Evolutionary conservation across 2,888 invertebrate species (phyloP).

Genomic region (Tridacna crocea): DNA sequence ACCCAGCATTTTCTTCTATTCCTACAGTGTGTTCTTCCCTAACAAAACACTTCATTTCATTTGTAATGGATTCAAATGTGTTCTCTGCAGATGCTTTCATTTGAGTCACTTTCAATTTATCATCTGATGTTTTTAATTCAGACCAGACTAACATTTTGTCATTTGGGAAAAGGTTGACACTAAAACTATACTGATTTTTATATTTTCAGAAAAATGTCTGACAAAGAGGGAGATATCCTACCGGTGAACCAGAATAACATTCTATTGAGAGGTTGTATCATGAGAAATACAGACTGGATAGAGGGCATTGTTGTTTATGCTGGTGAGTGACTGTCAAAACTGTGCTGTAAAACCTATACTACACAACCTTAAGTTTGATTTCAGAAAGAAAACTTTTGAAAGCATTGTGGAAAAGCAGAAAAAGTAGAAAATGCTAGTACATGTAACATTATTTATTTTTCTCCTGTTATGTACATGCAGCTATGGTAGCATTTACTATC

Average conservation of each 20-base stretch:
- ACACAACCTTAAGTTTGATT: too few relatives aligned
- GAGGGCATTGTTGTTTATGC: slow-evolving; percentile 99
- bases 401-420: neutral
- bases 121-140: too few relatives aligned
- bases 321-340: slow-evolving; percentile 85
- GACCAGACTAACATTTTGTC: too few relatives aligned
- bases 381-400: neutral
- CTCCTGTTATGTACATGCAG: too few relatives aligned
- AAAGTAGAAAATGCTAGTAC: neutral
- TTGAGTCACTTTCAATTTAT: too few relatives aligned
- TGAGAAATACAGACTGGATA: slow-evolving; percentile 98
- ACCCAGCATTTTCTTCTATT: too few relatives aligned
- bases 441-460: too few relatives aligned
- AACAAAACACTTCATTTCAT: too few relatives aligned
- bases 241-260: slow-evolving; percentile 91
- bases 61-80: too few relatives aligned
- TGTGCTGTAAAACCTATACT: neutral
- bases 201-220: slow-evolving; percentile 59
- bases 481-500: too few relatives aligned
- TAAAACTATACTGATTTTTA: neutral
- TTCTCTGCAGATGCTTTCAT: too few relatives aligned
- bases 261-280: slow-evolving; percentile 94
- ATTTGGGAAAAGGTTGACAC: neutral
- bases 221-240: slow-evolving; percentile 86
- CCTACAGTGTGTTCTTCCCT: too few relatives aligned